phyloP scores from a whole-genome alignment of 1,140 invertebrate genomes.

The Heterodera schachtii region DNA sequence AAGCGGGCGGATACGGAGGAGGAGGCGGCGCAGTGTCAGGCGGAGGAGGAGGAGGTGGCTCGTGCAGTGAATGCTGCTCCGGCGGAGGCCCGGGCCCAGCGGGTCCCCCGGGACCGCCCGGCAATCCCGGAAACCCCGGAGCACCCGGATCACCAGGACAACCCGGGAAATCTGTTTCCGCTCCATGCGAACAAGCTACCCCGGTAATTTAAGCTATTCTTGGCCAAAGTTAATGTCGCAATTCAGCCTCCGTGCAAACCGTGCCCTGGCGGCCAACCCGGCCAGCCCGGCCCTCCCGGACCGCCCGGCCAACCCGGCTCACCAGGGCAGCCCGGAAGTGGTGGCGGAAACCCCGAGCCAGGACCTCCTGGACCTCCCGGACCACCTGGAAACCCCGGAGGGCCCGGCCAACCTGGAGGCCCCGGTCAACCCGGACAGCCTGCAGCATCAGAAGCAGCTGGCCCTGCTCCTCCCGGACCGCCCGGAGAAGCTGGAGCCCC shows the following conservation, averaged over 20 bases:
- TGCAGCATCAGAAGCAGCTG: slow-evolving; percentile 49
- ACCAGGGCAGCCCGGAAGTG: slow-evolving; percentile 50
- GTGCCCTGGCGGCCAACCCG: slow-evolving; percentile 44
- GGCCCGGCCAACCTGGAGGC: slow-evolving; percentile 41
- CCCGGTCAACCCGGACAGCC: slow-evolving; percentile 53
- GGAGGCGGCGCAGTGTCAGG: slow-evolving; percentile 42
- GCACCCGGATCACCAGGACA: slow-evolving; percentile 40
- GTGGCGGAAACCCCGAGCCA: slow-evolving; percentile 34
- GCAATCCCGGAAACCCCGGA: slow-evolving; percentile 56
- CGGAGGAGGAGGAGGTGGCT: slow-evolving; percentile 41
- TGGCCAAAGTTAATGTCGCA: background rate
- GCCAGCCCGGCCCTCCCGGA: slow-evolving; percentile 54
- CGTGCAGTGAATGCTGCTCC: slow-evolving; percentile 53
- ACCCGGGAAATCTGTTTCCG: slow-evolving; percentile 25
- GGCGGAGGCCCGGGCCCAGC: slow-evolving; percentile 50
- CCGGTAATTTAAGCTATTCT: background rate
- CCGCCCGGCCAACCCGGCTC: slow-evolving; percentile 46
- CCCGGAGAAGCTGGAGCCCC: slow-evolving; percentile 37
- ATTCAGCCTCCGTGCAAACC: slow-evolving; percentile 42
- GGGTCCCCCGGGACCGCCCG: slow-evolving; percentile 53
- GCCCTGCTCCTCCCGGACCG: slow-evolving; percentile 34
- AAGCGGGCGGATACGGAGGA: slow-evolving; percentile 46
- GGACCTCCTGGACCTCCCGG: slow-evolving; percentile 31
- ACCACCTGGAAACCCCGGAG: slow-evolving; percentile 42
- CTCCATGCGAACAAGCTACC: slow-evolving; percentile 36